Conservation (phyloP, 2,888 invertebrate genomes). For the Leptinotarsa juncta region DNA sequence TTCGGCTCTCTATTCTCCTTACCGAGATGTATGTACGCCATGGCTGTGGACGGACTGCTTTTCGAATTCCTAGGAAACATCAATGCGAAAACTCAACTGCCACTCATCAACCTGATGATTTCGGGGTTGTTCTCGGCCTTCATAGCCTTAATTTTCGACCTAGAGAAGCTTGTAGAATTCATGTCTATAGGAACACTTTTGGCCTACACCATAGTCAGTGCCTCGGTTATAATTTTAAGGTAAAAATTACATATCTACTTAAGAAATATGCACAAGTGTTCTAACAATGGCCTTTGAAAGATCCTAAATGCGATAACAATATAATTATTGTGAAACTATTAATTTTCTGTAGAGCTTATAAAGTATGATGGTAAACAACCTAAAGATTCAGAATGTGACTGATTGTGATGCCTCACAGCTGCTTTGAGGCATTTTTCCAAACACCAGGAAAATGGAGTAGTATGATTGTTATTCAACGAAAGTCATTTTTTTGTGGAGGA, state of each 20-base stretch:
- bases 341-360: too few species aligned
- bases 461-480: too few species aligned
- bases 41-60: slow-evolving; percentile 89
- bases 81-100: slow-evolving; percentile 83
- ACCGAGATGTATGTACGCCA: slow-evolving; percentile 82
- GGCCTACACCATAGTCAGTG: slow-evolving; percentile 92
- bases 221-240: slow-evolving; percentile 84
- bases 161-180: slow-evolving; percentile 91
- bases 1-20: slow-evolving; percentile 88
- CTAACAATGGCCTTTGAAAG: background rate
- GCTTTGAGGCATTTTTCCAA: too few species aligned
- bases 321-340: too few species aligned
- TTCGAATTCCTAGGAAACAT: slow-evolving; percentile 84
- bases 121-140: slow-evolving; percentile 82
- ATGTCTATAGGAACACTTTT: slow-evolving; percentile 92
- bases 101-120: slow-evolving; percentile 79
- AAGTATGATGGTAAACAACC: too few species aligned
- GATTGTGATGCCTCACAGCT: too few species aligned
- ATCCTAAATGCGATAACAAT: too few species aligned
- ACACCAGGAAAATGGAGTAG: too few species aligned
- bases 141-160: slow-evolving; percentile 87
- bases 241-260: background rate
- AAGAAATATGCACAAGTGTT: background rate
- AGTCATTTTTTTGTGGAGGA: too few species aligned
- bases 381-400: too few species aligned